A percentile compares a stretch with the other conserved stretches of the same genome.
Evolutionary conservation across 2,113 vertebrate species (phyloP).

Genomic region (Zingel zingel): DNA sequence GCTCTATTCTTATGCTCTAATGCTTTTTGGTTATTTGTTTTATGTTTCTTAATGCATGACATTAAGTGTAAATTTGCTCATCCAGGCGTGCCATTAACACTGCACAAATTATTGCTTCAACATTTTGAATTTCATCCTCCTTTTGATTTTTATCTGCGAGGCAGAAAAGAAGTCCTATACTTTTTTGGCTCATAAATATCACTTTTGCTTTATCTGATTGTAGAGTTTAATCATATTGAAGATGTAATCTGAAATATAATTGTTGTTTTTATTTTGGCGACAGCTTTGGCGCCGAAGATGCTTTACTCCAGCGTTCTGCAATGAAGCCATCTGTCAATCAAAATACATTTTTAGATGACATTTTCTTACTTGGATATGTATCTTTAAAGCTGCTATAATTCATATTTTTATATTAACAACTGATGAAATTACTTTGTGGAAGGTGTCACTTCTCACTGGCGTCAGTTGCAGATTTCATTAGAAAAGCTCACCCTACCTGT

Average conservation of each 20-base stretch:
- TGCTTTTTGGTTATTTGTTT: conserved; percentile 54
- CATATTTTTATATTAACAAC: not conserved
- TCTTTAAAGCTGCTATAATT: not conserved
- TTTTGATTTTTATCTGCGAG: conserved; percentile 52
- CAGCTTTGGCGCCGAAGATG: not conserved
- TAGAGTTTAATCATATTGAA: conserved; percentile 5
- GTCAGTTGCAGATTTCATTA: too few relatives aligned
- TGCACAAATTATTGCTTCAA: conserved; percentile 31
- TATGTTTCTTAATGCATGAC: conserved; percentile 49
- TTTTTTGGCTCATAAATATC: conserved; percentile 4
- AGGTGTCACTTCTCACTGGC: not conserved
- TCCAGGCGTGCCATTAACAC: conserved; percentile 14
- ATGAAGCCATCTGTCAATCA: not conserved
- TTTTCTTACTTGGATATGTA: not conserved
- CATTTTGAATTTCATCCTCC: conserved; percentile 37
- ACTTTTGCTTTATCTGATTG: conserved; percentile 17
- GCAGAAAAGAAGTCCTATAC: conserved; percentile 36
- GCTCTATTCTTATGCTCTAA: conserved; percentile 56
- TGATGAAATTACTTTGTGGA: not conserved
- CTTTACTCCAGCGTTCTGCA: not conserved
- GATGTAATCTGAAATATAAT: not conserved
- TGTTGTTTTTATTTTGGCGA: not conserved
- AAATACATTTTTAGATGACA: not conserved
- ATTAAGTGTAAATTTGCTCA: conserved; percentile 44
- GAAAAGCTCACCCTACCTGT: too few relatives aligned